These are phyloP conservation scores for Micronycteris hirsuta DNA, from an alignment of 2,113 vertebrate species.

Conservation along the genomic window DNA sequence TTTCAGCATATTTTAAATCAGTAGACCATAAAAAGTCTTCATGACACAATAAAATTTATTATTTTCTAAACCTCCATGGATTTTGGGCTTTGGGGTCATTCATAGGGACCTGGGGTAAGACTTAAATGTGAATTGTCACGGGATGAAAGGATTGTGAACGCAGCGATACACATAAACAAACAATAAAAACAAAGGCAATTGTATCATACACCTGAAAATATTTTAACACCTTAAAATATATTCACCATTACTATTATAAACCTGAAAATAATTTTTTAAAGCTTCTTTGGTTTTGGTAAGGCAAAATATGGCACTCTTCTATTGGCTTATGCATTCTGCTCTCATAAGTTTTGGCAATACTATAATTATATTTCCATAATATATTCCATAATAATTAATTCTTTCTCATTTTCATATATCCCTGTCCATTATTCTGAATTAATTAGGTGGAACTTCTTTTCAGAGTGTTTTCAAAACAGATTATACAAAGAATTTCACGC, in stretches of 20 bases:
- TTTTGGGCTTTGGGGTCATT: neutral
- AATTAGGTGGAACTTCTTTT: conserved; percentile 10
- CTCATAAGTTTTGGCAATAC: neutral
- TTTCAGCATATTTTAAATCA: neutral
- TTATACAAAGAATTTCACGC: neutral
- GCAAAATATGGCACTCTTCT: neutral
- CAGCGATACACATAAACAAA: neutral
- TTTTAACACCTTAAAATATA: neutral
- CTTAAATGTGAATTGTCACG: neutral
- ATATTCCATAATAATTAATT: neutral
- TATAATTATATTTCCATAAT: neutral
- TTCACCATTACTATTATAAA: neutral
- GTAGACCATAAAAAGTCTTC: neutral
- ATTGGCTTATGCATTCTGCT: neutral
- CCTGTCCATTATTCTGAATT: conserved; percentile 27
- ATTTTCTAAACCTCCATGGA: neutral
- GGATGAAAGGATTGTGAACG: neutral
- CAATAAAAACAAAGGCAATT: neutral
- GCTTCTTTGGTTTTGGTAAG: neutral
- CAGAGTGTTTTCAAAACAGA: neutral
- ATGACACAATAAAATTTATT: neutral
- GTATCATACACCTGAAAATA: neutral
- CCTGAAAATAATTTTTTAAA: neutral
- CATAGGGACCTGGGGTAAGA: neutral
- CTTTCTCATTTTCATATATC: neutral